Conservation (phyloP, 2,113 vertebrate species). For the Falco punctatus region DNA sequence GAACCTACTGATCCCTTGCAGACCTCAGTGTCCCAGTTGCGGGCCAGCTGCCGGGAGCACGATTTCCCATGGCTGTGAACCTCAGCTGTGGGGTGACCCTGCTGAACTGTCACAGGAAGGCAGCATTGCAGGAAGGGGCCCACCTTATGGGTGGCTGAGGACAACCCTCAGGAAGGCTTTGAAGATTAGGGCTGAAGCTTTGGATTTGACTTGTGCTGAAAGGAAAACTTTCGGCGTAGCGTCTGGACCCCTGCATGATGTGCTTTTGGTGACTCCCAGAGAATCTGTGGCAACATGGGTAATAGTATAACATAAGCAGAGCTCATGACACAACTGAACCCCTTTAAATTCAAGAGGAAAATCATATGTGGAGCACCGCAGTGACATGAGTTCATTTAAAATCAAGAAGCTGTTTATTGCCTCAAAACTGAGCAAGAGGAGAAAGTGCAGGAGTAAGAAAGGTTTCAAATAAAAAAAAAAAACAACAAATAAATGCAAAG, state of each 20-base stretch:
- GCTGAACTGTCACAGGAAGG: background rate
- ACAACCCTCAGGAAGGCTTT: background rate
- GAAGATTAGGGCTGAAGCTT: background rate
- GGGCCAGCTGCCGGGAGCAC: accelerated
- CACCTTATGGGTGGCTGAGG: background rate
- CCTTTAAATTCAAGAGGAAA: background rate
- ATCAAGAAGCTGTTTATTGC: background rate
- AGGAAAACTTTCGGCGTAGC: background rate
- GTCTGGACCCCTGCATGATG: too few species aligned
- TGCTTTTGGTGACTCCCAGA: background rate
- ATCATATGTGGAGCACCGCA: background rate
- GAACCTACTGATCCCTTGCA: background rate
- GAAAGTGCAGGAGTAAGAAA: background rate
- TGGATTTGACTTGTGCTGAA: background rate
- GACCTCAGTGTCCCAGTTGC: background rate
- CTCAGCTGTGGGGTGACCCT: background rate
- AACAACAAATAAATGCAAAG: too few species aligned
- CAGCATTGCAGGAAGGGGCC: background rate
- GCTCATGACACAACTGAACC: background rate
- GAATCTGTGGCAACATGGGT: background rate
- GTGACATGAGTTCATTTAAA: background rate
- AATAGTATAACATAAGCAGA: background rate
- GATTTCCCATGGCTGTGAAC: background rate
- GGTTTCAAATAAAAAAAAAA: background rate
- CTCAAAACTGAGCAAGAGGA: background rate